Conservation (phyloP, 2,113 vertebrate genomes). For the Beaufortia kweichowensis region DNA sequence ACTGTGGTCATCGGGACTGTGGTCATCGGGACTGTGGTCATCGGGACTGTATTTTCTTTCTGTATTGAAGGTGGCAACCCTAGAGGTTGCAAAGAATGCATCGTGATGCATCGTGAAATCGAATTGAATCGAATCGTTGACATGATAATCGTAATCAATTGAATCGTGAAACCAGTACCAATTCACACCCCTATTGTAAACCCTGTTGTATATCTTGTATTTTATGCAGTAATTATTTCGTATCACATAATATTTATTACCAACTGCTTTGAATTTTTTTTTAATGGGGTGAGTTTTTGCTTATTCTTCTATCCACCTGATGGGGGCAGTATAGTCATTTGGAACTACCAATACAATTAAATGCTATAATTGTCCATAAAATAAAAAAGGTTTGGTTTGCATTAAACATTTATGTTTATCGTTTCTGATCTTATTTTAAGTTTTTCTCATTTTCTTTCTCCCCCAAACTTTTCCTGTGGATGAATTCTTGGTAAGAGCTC, state of each 20-base stretch:
- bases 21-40: too few relatives aligned
- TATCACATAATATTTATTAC: not conserved
- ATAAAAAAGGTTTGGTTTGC: not conserved
- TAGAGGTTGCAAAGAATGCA: too few relatives aligned
- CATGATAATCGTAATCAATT: too few relatives aligned
- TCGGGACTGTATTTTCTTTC: too few relatives aligned
- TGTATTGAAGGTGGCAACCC: too few relatives aligned
- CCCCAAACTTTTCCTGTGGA: constrained; percentile 33
- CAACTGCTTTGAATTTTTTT: not conserved
- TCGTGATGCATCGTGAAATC: too few relatives aligned
- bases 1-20: too few relatives aligned
- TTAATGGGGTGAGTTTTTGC: not conserved
- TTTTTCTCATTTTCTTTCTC: not conserved
- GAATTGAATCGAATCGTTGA: too few relatives aligned
- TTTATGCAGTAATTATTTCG: not conserved
- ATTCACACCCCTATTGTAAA: too few relatives aligned
- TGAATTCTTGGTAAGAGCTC: constrained; percentile 47
- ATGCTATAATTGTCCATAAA: constrained; percentile 3
- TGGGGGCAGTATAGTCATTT: constrained; percentile 29
- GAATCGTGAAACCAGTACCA: too few relatives aligned
- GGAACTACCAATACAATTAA: not conserved
- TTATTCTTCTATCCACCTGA: constrained; percentile 15
- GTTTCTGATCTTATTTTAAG: not conserved
- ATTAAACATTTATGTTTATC: not conserved
- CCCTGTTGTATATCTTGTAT: not conserved